These are phyloP conservation scores for Luscinia megarhynchos DNA, from an alignment of 2,797 vertebrate species.

Conservation along the genomic window DNA sequence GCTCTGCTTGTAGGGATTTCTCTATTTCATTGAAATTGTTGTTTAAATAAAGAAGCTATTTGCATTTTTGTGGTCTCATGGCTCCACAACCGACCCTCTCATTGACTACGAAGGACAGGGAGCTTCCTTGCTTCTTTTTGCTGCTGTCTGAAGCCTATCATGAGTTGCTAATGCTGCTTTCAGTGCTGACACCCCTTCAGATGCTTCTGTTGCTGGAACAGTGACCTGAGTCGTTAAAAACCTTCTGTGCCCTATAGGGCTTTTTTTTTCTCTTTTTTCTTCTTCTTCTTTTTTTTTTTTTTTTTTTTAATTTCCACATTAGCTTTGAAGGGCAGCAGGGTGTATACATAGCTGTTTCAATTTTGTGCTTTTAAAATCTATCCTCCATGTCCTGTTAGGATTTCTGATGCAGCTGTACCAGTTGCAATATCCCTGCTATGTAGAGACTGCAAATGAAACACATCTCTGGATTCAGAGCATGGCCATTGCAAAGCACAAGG, in stretches of 20 bases:
- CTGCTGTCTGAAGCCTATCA: neutral
- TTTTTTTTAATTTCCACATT: neutral
- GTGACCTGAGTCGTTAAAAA: neutral
- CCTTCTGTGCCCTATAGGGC: neutral
- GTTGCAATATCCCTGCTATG: neutral
- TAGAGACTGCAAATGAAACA: neutral
- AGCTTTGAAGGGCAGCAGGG: neutral
- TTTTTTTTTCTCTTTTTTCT: no score
- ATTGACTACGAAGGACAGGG: rapidly evolving
- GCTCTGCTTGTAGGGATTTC: neutral
- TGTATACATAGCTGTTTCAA: neutral
- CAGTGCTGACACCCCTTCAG: rapidly evolving
- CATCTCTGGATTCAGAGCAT: neutral
- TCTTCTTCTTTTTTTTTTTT: no score
- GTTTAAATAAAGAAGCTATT: neutral
- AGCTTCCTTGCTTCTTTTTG: neutral
- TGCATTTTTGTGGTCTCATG: neutral
- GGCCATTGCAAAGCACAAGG: neutral
- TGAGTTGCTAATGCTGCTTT: neutral
- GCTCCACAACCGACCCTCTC: neutral
- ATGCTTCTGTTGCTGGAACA: neutral
- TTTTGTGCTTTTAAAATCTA: neutral
- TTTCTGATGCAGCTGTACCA: neutral
- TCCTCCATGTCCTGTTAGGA: neutral
- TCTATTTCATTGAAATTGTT: neutral